Evolutionary conservation across 2,888 invertebrate species (phyloP).

Genomic region (Apodemia duryi): DNA sequence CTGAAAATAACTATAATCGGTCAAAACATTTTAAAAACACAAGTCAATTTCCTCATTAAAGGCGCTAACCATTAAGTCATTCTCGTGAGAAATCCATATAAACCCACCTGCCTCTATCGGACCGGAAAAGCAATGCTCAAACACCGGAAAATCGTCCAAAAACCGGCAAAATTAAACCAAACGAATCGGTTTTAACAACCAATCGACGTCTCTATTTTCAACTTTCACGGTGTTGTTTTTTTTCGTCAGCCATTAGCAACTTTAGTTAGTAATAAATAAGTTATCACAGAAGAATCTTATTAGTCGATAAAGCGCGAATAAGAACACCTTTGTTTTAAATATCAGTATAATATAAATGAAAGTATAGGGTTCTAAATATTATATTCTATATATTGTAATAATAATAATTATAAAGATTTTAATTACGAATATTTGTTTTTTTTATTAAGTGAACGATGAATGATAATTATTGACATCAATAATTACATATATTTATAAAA

Average conservation of each 20-base stretch:
- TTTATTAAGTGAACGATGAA: no score
- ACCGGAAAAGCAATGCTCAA: slow-evolving; percentile 71
- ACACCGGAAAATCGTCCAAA: slow-evolving; percentile 74
- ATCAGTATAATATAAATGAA: no score
- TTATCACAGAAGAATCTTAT: no score
- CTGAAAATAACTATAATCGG: slow-evolving; percentile 8
- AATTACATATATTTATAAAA: no score
- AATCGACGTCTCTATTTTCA: slow-evolving; percentile 55
- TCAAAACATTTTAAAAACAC: slow-evolving; percentile 1
- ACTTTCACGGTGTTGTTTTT: slow-evolving; percentile 54
- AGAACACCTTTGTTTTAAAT: no score
- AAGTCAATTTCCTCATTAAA: slow-evolving; percentile 52
- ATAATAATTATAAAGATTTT: no score
- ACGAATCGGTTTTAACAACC: slow-evolving; percentile 56
- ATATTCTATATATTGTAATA: no score
- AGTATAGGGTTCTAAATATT: no score
- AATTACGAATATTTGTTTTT: no score
- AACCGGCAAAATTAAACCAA: slow-evolving; percentile 67
- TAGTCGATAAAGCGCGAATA: no score
- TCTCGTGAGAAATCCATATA: slow-evolving; percentile 69
- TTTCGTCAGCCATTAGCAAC: slow-evolving; percentile 33
- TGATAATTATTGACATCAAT: no score
- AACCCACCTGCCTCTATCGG: slow-evolving; percentile 63
- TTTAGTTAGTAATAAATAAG: slow-evolving; percentile 21
- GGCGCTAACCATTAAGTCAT: slow-evolving; percentile 50